Conservation (phyloP, 2,113 vertebrate genomes). For the Lamprologus ornatipinnis region DNA sequence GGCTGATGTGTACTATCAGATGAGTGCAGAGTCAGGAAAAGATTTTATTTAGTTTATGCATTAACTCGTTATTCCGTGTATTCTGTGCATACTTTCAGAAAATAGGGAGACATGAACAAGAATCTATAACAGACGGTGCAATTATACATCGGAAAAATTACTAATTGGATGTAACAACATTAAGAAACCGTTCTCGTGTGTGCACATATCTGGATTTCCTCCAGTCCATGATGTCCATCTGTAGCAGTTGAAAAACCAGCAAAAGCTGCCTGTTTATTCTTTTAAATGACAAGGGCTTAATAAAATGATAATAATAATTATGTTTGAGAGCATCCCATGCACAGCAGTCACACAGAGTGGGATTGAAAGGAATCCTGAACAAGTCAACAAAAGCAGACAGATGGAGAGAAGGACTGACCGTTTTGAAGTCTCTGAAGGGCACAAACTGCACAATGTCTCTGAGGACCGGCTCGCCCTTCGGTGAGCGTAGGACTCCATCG, state of each 20-base stretch:
- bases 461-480: slow-evolving; percentile 83
- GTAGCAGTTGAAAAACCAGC: slow-evolving; percentile 11
- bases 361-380: not conserved
- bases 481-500: slow-evolving; percentile 83
- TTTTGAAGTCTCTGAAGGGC: slow-evolving; percentile 94
- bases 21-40: not conserved
- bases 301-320: not conserved
- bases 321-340: not conserved
- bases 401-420: slow-evolving; percentile 72
- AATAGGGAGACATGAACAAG: not conserved
- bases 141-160: not conserved
- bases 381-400: not conserved
- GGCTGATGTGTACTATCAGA: not conserved
- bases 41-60: not conserved
- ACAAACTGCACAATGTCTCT: slow-evolving; percentile 93
- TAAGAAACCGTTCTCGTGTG: not conserved
- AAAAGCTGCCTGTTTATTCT: slow-evolving; percentile 10
- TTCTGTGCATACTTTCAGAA: not conserved
- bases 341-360: not conserved
- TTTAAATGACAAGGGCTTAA: not conserved
- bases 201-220: slow-evolving; percentile 1
- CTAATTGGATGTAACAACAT: not conserved
- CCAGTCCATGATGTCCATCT: slow-evolving; percentile 17
- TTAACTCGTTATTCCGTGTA: not conserved
- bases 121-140: not conserved